Evolutionary conservation across 2,888 invertebrate species (phyloP), one percentile per base, ranked within the genome.

Genomic region (Nudaria mundana): DNA sequence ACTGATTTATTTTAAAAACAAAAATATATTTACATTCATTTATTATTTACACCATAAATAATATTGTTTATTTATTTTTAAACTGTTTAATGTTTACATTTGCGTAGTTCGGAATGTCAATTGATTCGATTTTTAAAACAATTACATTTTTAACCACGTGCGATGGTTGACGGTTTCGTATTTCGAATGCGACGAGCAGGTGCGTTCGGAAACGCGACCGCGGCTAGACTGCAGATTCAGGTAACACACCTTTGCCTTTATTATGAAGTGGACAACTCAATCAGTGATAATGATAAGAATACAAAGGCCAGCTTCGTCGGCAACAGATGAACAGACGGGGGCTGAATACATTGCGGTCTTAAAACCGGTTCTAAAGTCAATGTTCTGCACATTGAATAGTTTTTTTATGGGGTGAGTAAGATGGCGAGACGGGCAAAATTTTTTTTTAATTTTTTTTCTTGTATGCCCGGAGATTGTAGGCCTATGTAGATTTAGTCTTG

Each of bases 241-340:
- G 69, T 74, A 63, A 49, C 44, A 58, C 62, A 56, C 49, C 63
- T 49, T 52, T 57, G 61, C 58, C 59, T 68, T 76, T 80, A 78
- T 76, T 75, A 81, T 79, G 74, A 76, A 75, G 77, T 82, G 78
- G 69, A 75, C 72, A 76, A 70, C 76, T 76, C 76, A 71, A 76
- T 76, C 69, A 61, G 66, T 76, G 81, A 81, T 83, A 78, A 75
- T 63, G 70, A 74, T 70, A 72, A 70, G 49, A 63, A 62, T 69
- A 71, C 70, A 71, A 68, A 58, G 66, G 44, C 37, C 37, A 52
- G 56, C 60, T 41, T 48, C 49, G 53, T 44, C 50, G 28, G 46
- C 25, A 54, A 49, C 57, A 51, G 40, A 30, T 44, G 23, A 54
- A 49, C 54, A 48, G 40, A 49, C 41, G 35, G 36, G 35, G 43